Conservation (phyloP, 2,888 invertebrate species). For the Bugulina stolonifera region DNA sequence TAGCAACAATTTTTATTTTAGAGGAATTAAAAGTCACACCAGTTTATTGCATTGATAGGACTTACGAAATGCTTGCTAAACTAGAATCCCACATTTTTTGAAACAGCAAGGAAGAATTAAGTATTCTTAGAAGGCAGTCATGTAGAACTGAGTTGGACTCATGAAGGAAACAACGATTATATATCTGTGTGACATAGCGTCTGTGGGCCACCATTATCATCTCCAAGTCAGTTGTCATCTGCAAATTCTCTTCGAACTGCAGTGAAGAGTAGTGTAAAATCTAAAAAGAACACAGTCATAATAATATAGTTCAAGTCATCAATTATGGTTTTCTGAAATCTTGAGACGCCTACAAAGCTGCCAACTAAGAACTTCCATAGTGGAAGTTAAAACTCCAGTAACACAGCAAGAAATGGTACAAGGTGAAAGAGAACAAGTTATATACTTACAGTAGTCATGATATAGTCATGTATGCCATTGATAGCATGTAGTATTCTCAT, state of each 20-base stretch:
- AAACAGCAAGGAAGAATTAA: slow-evolving; percentile 43
- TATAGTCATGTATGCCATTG: slow-evolving; percentile 52
- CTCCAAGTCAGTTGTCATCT: slow-evolving; percentile 41
- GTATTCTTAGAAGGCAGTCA: slow-evolving; percentile 43
- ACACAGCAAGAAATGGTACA: too few species aligned
- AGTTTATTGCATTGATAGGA: too few species aligned
- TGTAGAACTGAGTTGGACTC: slow-evolving; percentile 39
- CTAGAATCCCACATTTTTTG: slow-evolving; percentile 43
- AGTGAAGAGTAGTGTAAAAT: slow-evolving; percentile 47
- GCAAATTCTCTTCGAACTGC: slow-evolving; percentile 43
- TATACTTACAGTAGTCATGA: slow-evolving; percentile 50
- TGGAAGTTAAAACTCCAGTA: too few species aligned
- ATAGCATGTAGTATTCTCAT: slow-evolving; percentile 51
- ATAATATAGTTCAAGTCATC: too few species aligned
- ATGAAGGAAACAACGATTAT: slow-evolving; percentile 48
- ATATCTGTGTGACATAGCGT: slow-evolving; percentile 40
- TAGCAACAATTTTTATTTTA: too few species aligned
- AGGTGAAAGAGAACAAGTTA: too few species aligned
- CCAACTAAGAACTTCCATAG: too few species aligned
- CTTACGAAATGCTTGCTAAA: slow-evolving; percentile 39
- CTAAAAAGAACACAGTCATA: slow-evolving; percentile 34
- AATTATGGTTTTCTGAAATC: too few species aligned
- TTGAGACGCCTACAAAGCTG: too few species aligned
- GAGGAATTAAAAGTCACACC: too few species aligned
- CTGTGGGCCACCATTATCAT: slow-evolving; percentile 42